Base-by-base conservation (phyloP, 2,888 invertebrate genomes). In the Leucania comma region DNA sequence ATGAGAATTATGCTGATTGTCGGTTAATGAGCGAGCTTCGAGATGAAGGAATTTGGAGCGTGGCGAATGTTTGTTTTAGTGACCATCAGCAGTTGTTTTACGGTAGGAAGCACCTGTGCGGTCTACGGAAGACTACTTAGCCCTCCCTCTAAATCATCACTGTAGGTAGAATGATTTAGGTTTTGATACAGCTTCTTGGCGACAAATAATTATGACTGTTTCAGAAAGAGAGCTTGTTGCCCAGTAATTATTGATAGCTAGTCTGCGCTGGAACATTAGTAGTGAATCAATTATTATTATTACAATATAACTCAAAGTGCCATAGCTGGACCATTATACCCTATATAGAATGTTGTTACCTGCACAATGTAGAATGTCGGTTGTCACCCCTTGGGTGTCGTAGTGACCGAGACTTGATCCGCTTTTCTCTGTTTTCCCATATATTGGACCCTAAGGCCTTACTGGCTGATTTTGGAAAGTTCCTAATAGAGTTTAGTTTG, bases 31-130 rank as follows among this genome's bases (percentile, higher is more conserved):
- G 62, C 68, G 32, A 67, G 67, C 8, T 72, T 51, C 22, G 4
- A 58, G 50, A 51, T 58, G 51, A 62, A 24, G 12, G 38, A 66
- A 65, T 78, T 48, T 75, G 75, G 78, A 78, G 75, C 75, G 80
- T 79, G 80, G 35, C 56, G 32, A 75, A 63, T 78, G 66, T 78
- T 75, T 78, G 63, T 67, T 75, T 75, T 75, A 53, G 65, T 69
- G 42, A 62, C 42, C 20, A 61, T 20, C 35, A 8, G 1, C 14
- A 17, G 42, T 32, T 20, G 32, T 4, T 9, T 1, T 17, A 24
- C 20, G 22, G 26, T 20, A 14, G n/a, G 14, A 26, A 10, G 24
- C 71, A 17, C 29, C 6, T n/a, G 29, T 38, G 63, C 12, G 12
- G 0, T 48, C 32, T 42, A 42, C 50, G 38, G 10, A 2, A n/a